Conservation (phyloP, 2,113 vertebrate genomes). For the Upupa epops region DNA sequence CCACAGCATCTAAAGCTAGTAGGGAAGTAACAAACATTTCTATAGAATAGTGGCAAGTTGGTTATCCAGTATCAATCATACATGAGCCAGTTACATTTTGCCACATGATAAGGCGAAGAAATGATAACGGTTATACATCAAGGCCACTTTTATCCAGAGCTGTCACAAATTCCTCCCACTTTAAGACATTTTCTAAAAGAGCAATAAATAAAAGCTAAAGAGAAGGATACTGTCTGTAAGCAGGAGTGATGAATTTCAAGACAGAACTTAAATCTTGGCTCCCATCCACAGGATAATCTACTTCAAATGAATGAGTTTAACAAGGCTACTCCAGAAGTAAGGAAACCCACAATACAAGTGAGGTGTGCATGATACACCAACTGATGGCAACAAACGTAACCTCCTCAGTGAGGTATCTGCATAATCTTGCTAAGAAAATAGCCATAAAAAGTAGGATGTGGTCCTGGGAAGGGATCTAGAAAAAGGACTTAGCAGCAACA, state of each 20-base stretch:
- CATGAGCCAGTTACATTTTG: neutral
- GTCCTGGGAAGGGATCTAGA: neutral
- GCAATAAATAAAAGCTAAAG: conserved; percentile 1
- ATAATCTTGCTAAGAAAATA: neutral
- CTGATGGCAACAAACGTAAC: neutral
- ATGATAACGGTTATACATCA: neutral
- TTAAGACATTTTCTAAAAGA: neutral
- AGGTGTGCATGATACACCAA: neutral
- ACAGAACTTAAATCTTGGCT: neutral
- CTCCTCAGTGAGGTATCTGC: neutral
- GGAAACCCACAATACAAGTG: neutral
- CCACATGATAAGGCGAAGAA: neutral
- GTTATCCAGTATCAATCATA: neutral
- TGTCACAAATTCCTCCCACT: neutral
- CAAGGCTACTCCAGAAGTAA: neutral
- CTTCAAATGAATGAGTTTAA: neutral
- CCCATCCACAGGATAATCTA: neutral
- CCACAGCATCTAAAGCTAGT: neutral
- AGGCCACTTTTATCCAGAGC: neutral
- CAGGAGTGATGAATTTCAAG: neutral
- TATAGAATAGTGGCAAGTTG: neutral
- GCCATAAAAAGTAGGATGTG: neutral
- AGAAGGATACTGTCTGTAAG: neutral
- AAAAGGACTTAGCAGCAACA: neutral
- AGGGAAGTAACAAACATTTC: neutral